phyloP scores from a whole-genome alignment of 2,888 invertebrate genomes.

The Ichneumon xanthorius region DNA sequence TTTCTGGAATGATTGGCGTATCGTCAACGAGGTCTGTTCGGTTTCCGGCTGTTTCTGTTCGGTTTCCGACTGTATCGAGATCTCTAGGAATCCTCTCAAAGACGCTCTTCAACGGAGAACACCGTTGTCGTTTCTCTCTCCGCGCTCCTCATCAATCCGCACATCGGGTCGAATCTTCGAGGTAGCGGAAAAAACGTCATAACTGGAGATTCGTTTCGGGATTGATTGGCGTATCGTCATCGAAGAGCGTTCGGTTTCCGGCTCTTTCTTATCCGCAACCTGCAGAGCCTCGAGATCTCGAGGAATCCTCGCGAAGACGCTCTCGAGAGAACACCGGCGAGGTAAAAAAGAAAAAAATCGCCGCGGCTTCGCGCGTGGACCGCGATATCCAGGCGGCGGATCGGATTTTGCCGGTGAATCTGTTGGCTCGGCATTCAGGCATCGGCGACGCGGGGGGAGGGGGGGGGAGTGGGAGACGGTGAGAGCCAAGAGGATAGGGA shows the following conservation, averaged over 20 bases:
- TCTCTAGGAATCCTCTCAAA: neutral
- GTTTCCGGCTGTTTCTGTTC: neutral
- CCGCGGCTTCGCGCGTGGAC: constrained; percentile 31
- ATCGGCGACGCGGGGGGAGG: neutral
- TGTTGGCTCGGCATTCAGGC: constrained; percentile 38
- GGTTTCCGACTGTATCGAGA: no score
- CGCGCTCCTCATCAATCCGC: neutral
- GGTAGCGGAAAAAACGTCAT: neutral
- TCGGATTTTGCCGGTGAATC: constrained; percentile 31
- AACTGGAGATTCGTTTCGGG: no score
- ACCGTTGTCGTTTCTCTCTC: neutral
- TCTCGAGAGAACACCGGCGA: constrained; percentile 12
- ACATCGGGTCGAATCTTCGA: neutral
- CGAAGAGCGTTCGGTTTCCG: neutral
- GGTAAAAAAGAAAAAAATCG: constrained; percentile 32
- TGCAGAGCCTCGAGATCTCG: neutral
- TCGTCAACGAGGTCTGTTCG: neutral
- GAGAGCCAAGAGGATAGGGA: constrained; percentile 28
- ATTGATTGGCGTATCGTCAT: no score
- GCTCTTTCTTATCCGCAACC: neutral
- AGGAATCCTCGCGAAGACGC: constrained; percentile 1
- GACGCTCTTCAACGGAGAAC: neutral
- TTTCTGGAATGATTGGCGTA: no score
- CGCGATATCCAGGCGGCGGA: constrained; percentile 32
- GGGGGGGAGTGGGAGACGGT: neutral